phyloP scores from a whole-genome alignment of 2,888 invertebrate genomes.

The Erebia ligea region DNA sequence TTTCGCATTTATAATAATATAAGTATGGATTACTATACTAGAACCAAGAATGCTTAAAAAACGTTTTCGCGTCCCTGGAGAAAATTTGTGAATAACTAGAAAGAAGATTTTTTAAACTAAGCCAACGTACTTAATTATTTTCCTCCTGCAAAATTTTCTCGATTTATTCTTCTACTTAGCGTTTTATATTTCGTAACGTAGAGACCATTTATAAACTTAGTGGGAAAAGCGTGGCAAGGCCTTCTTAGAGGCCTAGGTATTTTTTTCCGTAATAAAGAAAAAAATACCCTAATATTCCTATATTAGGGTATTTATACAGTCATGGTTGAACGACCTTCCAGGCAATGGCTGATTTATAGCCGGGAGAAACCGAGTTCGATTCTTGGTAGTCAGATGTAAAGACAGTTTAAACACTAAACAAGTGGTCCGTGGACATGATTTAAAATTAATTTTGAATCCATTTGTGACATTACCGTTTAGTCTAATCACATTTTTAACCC shows the following conservation, averaged over 20 bases:
- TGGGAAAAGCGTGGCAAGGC: background rate
- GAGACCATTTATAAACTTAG: background rate
- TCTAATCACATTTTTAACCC: constrained; percentile 24
- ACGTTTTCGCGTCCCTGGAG: constrained; percentile 6
- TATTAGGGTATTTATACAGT: too few relatives aligned
- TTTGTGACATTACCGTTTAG: background rate
- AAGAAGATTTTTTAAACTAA: constrained; percentile 11
- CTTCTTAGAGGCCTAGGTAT: background rate
- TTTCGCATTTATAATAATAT: too few relatives aligned
- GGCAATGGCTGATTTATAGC: too few relatives aligned
- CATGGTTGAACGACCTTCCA: too few relatives aligned
- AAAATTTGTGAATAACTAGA: constrained; percentile 10
- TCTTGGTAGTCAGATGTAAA: too few relatives aligned
- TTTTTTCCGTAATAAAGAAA: too few relatives aligned
- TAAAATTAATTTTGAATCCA: constrained; percentile 2
- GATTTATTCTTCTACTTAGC: constrained; percentile 4
- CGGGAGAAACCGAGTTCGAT: too few relatives aligned
- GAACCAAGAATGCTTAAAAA: constrained; percentile 8
- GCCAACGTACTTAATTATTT: constrained; percentile 2
- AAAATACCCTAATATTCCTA: too few relatives aligned
- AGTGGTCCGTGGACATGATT: background rate
- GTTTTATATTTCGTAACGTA: background rate
- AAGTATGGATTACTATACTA: too few relatives aligned
- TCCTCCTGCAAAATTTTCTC: background rate
- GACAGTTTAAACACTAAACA: background rate